These are phyloP conservation scores for Polypedilum vanderplanki DNA, from an alignment of 1,140 invertebrate species.

Conservation along the genomic window DNA sequence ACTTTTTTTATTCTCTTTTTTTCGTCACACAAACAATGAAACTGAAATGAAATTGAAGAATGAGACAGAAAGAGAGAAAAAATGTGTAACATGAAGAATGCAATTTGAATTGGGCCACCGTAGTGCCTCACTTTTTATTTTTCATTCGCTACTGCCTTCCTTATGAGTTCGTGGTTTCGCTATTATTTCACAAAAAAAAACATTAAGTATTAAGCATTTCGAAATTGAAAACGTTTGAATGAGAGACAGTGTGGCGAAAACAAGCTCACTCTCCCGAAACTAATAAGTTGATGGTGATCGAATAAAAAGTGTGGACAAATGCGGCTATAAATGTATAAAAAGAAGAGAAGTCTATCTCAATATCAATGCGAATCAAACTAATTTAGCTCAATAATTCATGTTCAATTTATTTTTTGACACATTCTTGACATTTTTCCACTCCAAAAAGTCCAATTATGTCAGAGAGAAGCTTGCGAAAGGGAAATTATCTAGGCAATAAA, in stretches of 20 bases:
- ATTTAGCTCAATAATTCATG: too few relatives aligned
- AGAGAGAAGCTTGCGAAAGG: too few relatives aligned
- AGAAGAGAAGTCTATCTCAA: too few relatives aligned
- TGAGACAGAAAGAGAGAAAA: background rate
- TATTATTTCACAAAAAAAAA: background rate
- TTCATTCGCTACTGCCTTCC: background rate
- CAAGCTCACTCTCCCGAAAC: too few relatives aligned
- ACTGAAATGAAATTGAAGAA: background rate
- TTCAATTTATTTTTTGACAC: too few relatives aligned
- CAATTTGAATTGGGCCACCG: conserved; percentile 21
- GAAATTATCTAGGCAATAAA: too few relatives aligned
- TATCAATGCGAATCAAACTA: too few relatives aligned
- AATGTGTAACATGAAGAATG: conserved; percentile 26
- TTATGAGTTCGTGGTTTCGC: background rate
- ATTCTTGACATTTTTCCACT: too few relatives aligned
- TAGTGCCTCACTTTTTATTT: background rate
- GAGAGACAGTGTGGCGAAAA: background rate
- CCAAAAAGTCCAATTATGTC: too few relatives aligned
- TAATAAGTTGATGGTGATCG: too few relatives aligned
- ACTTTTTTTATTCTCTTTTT: background rate
- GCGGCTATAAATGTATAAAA: too few relatives aligned
- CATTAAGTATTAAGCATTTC: background rate
- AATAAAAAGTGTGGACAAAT: too few relatives aligned
- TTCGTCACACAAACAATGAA: conserved; percentile 7
- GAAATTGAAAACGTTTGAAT: conserved; percentile 2